A percentile compares a stretch with the other conserved stretches of the same genome.
Evolutionary conservation across 1,140 invertebrate species (phyloP).

Genomic region (Pissodes strobi): DNA sequence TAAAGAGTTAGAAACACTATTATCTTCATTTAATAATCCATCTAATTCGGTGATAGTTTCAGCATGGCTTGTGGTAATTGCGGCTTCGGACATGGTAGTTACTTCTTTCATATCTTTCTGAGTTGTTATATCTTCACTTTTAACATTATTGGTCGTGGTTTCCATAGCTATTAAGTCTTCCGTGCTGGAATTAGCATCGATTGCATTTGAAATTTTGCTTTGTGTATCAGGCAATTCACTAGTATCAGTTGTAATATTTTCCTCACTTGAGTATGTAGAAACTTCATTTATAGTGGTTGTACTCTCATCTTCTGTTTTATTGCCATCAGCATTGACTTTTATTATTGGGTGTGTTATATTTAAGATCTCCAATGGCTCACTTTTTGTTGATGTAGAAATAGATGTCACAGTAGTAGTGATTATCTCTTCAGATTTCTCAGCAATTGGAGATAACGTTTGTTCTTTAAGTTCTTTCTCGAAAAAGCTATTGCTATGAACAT

Average conservation of each 20-base stretch:
- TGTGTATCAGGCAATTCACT: background rate
- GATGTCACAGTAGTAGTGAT: background rate
- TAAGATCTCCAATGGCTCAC: background rate
- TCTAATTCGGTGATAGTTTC: too few species aligned
- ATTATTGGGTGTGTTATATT: too few species aligned
- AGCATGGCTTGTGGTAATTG: too few species aligned
- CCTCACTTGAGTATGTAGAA: background rate
- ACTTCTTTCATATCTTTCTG: background rate
- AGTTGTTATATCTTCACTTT: constrained; percentile 14
- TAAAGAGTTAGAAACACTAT: too few species aligned
- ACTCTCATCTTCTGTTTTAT: too few species aligned
- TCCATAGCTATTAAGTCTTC: constrained; percentile 53
- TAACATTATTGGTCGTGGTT: constrained; percentile 47
- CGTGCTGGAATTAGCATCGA: constrained; percentile 43
- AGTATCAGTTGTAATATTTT: background rate
- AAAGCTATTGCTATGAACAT: constrained; percentile 49
- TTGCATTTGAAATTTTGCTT: constrained; percentile 9
- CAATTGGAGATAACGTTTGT: background rate
- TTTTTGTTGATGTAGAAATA: too few species aligned
- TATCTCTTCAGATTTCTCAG: constrained; percentile 1
- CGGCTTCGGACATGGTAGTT: too few species aligned
- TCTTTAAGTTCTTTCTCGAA: constrained; percentile 37
- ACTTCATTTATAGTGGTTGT: background rate
- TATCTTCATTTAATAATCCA: too few species aligned
- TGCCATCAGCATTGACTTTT: too few species aligned